A percentile compares a stretch with the other conserved stretches of the same genome.
phyloP scores from a whole-genome alignment of 2,113 vertebrate species.

The Strigops habroptila region DNA sequence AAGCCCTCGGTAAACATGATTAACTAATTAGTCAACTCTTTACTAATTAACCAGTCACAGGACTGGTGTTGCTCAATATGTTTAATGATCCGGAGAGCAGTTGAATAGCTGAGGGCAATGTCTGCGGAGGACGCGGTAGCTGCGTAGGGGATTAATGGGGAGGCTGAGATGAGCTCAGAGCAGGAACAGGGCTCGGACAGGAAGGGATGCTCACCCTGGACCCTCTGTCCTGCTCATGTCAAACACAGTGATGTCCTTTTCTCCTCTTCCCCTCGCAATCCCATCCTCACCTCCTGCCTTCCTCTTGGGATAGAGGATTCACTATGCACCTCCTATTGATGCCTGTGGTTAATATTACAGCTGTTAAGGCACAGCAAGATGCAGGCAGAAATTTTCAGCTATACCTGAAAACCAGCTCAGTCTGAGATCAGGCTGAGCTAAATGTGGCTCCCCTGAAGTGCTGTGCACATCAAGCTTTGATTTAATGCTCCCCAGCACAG shows the following conservation, averaged over 20 bases:
- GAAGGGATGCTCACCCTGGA: not conserved
- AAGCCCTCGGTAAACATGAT: constrained; percentile 49
- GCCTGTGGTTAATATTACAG: not conserved
- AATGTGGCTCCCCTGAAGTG: not conserved
- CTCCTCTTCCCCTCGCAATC: not conserved
- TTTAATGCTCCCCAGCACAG: not conserved
- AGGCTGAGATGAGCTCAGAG: not conserved
- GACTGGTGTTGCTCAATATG: constrained; percentile 44
- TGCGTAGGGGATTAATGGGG: not conserved
- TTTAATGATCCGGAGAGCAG: constrained; percentile 57
- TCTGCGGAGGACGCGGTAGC: not conserved
- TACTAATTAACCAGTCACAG: constrained; percentile 63
- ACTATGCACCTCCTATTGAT: rapidly evolving
- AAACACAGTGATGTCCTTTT: not conserved
- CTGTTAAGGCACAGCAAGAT: not conserved
- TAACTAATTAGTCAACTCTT: constrained; percentile 65
- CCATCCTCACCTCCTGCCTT: not conserved
- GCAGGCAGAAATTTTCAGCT: not conserved
- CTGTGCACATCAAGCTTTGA: rapidly evolving
- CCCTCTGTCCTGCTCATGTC: too few species aligned
- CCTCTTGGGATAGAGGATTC: rapidly evolving
- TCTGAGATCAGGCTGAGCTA: not conserved
- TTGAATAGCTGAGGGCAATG: constrained; percentile 14
- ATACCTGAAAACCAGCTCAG: not conserved
- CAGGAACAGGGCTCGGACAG: not conserved